Base-by-base conservation (phyloP, 2,888 invertebrate species). In the Griposia aprilina region DNA sequence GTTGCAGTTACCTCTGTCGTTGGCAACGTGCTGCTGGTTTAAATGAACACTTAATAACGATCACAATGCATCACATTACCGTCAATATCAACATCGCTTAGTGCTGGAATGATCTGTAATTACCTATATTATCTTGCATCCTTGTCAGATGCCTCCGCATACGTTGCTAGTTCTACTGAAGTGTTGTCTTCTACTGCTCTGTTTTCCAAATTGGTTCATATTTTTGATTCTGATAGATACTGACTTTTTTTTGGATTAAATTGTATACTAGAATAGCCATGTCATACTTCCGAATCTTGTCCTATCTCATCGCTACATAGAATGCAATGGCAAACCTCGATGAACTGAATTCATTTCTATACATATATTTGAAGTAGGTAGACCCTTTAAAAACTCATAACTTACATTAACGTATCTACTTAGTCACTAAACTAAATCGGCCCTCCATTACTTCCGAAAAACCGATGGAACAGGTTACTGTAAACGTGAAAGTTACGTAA, bases 401-500 rank as follows among this genome's bases (percentile, higher is more conserved):
- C 15, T 67, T 52, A 52, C 15, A 30, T 30, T 55, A 66, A 74
- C 10, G 10, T 13, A 17, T 45, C 15, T 36, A 30, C 30, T 41
- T 8, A 57, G 63, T 65, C 63, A 57, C 23, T 50, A 66, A 63
- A 59, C 50, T 50, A 50, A 50, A 76, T 59, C 55, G 11, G 20
- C 11, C 30, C 63, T 11, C 17, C 6, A 30, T 50, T 1, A 78
- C 26, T 69, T 67, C 66, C 60, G 66, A n/a, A 45, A n/a, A 26
- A 59, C 26, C 23, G 57, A 48, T 10, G 17, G 26, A 66, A 74
- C 77, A 45, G 70, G 67, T 78, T 75, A 74, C 30, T 15, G 26
- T 57, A 26, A 69, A 57, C 48, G 62, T 55, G 62, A 48, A 59
- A 71, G 63, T 86, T 77, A 72, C 41, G 60, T 73, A 77, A 85